Conservation (phyloP, 2,888 invertebrate genomes). For the Nymphalis urticae region DNA sequence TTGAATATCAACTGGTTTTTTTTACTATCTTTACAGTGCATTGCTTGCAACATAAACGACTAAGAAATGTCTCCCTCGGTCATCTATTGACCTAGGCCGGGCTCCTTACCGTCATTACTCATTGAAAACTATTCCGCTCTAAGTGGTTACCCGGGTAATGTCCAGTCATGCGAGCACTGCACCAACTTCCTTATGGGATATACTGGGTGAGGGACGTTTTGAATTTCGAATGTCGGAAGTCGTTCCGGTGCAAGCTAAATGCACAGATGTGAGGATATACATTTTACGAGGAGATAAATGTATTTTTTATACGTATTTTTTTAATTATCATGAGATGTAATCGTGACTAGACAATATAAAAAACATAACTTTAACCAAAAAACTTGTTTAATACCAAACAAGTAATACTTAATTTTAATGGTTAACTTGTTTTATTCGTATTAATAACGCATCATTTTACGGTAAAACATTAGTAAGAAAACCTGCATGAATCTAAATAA, state of each 20-base stretch:
- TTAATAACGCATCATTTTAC: too few species aligned
- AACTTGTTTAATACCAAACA: too few species aligned
- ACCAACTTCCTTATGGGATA: conserved; percentile 29
- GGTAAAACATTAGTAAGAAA: too few species aligned
- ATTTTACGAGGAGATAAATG: background rate
- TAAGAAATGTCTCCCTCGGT: conserved; percentile 7
- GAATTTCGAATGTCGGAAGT: conserved; percentile 27
- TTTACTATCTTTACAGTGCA: background rate
- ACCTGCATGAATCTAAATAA: too few species aligned
- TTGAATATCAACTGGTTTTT: too few species aligned
- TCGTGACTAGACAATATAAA: too few species aligned
- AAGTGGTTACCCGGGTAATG: conserved; percentile 76
- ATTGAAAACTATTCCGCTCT: conserved; percentile 77
- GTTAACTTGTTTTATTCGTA: too few species aligned
- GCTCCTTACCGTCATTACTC: conserved; percentile 65
- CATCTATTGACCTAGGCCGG: conserved; percentile 70
- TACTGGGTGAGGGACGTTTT: conserved; percentile 29
- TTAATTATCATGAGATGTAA: background rate
- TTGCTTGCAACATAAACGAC: conserved; percentile 46
- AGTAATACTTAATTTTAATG: too few species aligned
- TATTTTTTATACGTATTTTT: background rate
- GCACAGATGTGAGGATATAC: conserved; percentile 25
- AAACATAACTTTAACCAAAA: too few species aligned
- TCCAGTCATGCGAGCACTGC: conserved; percentile 54
- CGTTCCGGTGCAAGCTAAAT: conserved; percentile 18